Evolutionary conservation across 1,140 invertebrate genomes (phyloP).

Genomic region (Aleiodes sp.): DNA sequence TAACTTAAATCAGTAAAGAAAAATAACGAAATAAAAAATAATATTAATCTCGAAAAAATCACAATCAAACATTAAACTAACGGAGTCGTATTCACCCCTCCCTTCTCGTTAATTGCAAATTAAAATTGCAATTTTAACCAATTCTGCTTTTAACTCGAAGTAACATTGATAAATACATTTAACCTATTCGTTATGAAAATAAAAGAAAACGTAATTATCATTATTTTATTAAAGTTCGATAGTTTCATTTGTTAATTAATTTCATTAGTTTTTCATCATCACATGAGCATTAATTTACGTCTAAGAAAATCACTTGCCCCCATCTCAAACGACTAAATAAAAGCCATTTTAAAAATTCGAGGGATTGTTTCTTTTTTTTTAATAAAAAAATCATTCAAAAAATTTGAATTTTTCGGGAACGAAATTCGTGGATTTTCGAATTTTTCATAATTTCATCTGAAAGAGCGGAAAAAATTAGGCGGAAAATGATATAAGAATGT

Average conservation of each 20-base stretch:
- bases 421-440: too few relatives aligned
- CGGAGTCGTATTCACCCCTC: slow-evolving; percentile 16
- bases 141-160: slow-evolving; percentile 11
- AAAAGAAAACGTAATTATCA: not conserved
- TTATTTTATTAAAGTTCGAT: slow-evolving; percentile 7
- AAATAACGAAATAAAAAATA: slow-evolving; percentile 31
- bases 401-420: too few relatives aligned
- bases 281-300: too few relatives aligned
- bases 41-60: slow-evolving; percentile 27
- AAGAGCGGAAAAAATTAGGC: too few relatives aligned
- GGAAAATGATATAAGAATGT: too few relatives aligned
- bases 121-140: not conserved
- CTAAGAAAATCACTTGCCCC: not conserved
- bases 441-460: too few relatives aligned
- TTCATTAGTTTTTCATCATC: slow-evolving; percentile 16
- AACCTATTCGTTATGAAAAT: too few relatives aligned
- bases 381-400: too few relatives aligned
- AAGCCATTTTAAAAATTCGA: not conserved
- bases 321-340: not conserved
- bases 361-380: too few relatives aligned
- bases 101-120: not conserved
- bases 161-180: too few relatives aligned
- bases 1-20: slow-evolving; percentile 57
- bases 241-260: slow-evolving; percentile 9
- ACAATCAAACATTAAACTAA: slow-evolving; percentile 24